Base-by-base conservation (phyloP, 2,888 invertebrate species). In the Eupeodes latifasciatus region DNA sequence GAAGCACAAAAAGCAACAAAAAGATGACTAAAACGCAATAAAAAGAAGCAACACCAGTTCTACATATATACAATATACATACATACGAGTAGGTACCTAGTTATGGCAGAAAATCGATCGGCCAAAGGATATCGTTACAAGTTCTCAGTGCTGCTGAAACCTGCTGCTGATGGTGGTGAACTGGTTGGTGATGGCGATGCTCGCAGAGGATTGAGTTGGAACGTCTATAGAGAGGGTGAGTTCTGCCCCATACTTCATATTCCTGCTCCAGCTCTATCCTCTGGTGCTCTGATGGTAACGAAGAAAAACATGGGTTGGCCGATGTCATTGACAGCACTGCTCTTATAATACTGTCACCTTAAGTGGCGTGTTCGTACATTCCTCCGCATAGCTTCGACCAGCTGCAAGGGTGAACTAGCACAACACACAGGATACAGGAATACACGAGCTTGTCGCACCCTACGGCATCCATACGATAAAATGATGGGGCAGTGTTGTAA, bases 241-340 rank as follows among this genome's bases (percentile, higher is more conserved):
- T 69, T 34, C 47, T 34, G 5, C 53, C 55, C 36, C 53, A 6
- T 34, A 7, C 34, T 59, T 5, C 49, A 14, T 49, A 14, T 14
- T 11, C 19, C 34, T 3, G 14, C 47, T 47, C 2, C 47, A n/a
- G 11, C 19, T 57, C 19, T 3, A 27, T 27, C 27, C 27, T 27
- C 27, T 27, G 27, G 3, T 27, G 27, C 27, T 27, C 55, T 71
- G 10, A 19, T 55, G 27, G 49, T 14, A 40, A 64, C 62, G 16
- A 19, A 55, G 53, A 66, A 66, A 51, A 77, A 67, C 76, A 72
- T 64, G 81, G 83, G 86, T 71, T 86, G 82, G 86, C 19, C 79
- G 59, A 83, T 86, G 83, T 83, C 83, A 86, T 79, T 83, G 77
- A 82, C 85, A 86, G 85, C 57, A 74, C 72, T 74, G 49, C 66